These are phyloP conservation scores for Chymomyza amoena DNA, from an alignment of 2,888 invertebrate species.

Conservation along the genomic window DNA sequence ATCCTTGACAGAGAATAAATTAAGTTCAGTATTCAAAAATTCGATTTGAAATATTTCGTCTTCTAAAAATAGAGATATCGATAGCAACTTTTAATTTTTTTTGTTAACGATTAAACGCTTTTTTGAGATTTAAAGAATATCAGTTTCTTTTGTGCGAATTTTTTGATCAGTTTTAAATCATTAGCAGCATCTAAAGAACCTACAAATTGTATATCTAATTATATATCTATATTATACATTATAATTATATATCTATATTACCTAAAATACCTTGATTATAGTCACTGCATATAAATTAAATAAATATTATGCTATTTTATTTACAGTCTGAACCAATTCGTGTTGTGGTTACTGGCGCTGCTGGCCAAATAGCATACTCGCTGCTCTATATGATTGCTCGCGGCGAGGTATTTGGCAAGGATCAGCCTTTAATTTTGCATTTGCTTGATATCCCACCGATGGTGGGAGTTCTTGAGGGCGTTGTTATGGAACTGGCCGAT, in stretches of 20 bases:
- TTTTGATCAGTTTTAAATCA: too few species aligned
- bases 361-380: slow-evolving; percentile 99
- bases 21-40: background rate
- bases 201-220: too few species aligned
- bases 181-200: too few species aligned
- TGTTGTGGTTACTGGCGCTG: slow-evolving; percentile 98
- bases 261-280: background rate
- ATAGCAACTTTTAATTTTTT: too few species aligned
- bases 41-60: background rate
- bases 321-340: slow-evolving; percentile 90
- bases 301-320: slow-evolving; percentile 14
- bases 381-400: slow-evolving; percentile 95
- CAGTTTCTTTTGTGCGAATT: too few species aligned
- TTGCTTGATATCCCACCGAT: slow-evolving; percentile 97
- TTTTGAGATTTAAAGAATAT: too few species aligned
- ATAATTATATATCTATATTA: background rate
- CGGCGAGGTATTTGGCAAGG: slow-evolving; percentile 95
- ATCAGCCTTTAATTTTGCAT: slow-evolving; percentile 92
- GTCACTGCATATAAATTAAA: background rate
- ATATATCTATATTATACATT: too few species aligned
- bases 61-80: too few species aligned
- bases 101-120: too few species aligned
- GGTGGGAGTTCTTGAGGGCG: slow-evolving; percentile 98
- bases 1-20: background rate
- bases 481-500: slow-evolving; percentile 98